A percentile compares a stretch with the other conserved stretches of the same genome.
phyloP scores from a whole-genome alignment of 2,888 invertebrate genomes.

The Orgyia antiqua region DNA sequence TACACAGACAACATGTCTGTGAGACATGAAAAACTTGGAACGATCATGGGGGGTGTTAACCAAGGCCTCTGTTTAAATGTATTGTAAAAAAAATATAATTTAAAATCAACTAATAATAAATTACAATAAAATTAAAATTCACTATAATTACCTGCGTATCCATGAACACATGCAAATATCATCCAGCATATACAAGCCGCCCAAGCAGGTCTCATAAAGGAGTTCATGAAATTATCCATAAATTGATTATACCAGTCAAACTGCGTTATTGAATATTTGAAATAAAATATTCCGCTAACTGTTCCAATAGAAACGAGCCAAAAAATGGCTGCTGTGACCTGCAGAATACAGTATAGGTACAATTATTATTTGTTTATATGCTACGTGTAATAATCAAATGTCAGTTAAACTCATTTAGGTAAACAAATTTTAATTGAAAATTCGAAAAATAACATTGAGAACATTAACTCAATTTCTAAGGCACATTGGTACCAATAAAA shows the following conservation, averaged over 20 bases:
- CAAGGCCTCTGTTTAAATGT: not conserved
- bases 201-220: slow-evolving; percentile 52
- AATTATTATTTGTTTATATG: not conserved
- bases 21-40: too few relatives aligned
- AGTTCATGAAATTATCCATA: slow-evolving; percentile 30
- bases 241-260: slow-evolving; percentile 28
- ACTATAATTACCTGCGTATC: slow-evolving; percentile 50
- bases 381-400: not conserved
- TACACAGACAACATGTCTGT: too few relatives aligned
- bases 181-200: slow-evolving; percentile 45
- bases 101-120: not conserved
- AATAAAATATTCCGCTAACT: slow-evolving; percentile 20
- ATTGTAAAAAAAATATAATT: not conserved
- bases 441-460: too few relatives aligned
- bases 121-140: not conserved
- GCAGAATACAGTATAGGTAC: not conserved
- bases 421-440: not conserved
- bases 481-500: too few relatives aligned
- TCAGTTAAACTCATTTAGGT: not conserved
- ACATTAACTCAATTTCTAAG: too few relatives aligned
- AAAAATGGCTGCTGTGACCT: slow-evolving; percentile 1
- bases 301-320: slow-evolving; percentile 22
- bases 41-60: too few relatives aligned
- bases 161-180: slow-evolving; percentile 51
- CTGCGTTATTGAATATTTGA: slow-evolving; percentile 25